Base-by-base conservation (phyloP, 2,888 invertebrate genomes). In the Dugesia japonica region DNA sequence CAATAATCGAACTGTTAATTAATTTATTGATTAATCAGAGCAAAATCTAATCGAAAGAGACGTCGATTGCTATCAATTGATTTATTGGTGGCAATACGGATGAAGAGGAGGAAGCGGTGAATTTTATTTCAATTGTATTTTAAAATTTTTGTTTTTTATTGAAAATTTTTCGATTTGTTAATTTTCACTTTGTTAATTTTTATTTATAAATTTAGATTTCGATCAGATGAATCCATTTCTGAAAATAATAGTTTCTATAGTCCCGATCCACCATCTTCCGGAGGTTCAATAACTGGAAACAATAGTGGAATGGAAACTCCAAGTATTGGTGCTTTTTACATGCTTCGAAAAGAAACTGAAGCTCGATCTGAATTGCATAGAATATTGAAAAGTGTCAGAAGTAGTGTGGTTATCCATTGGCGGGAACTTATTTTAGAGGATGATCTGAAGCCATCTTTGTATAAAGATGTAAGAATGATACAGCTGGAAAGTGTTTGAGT, bases 211-310 rank as follows among this genome's bases (percentile, higher is more conserved):
- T 31, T 31, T n/a, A 56, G 56, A 56, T 56, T 56, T 56, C n/a
- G 56, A 56, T 56, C 56, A 4, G 56, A 56, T 56, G 56, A 56
- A 56, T 56, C 56, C 9, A 56, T 56, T 20, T 56, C 56, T 7
- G 56, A 56, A 13, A n/a, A n/a, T 4, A 56, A 56, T 23, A 56
- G 56, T 56, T 56, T 56, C n/a, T 56, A 56, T n/a, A 56, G 56
- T 56, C 56, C 56, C 17, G 56, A 56, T 56, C 56, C 56, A n/a
- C 56, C 56, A n/a, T 56, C 56, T 20, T 56, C 56, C n/a, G 72
- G 72, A 13, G 28, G 72, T 4, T 31, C 72, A 15, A 28, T 27
- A 4, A n/a, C 72, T 27, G 72, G 72, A 1, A 28, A 27, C 15
- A 72, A 20, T 27, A 27, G 28, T 20, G 72, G 72, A 1, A 7